Evolutionary conservation across 2,797 vertebrate species (phyloP).

Genomic region (Leucoraja ocellata): DNA sequence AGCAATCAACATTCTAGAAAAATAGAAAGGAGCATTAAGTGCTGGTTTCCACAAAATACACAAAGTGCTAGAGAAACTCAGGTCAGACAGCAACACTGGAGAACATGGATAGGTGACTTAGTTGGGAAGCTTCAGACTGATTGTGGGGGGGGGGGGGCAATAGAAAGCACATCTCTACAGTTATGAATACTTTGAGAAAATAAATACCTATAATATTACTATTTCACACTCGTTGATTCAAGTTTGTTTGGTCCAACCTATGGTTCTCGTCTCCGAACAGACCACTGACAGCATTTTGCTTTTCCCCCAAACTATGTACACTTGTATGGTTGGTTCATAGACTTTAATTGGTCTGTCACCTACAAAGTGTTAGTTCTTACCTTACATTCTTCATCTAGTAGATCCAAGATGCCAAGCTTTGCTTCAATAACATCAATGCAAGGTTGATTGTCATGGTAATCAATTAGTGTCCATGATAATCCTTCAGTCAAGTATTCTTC

Average conservation of each 20-base stretch:
- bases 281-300: not conserved
- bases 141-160: too few species aligned
- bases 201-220: not conserved
- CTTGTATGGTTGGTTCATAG: not conserved
- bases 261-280: not conserved
- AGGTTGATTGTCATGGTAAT: conserved; percentile 69
- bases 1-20: not conserved
- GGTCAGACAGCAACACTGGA: too few species aligned
- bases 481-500: conserved; percentile 69
- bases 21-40: not conserved
- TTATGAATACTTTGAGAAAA: not conserved
- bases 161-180: not conserved
- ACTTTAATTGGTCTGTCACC: not conserved
- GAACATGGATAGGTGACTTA: too few species aligned
- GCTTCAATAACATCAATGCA: conserved; percentile 68
- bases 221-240: not conserved
- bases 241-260: not conserved
- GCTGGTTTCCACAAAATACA: too few species aligned
- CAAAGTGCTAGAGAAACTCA: too few species aligned
- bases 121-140: too few species aligned
- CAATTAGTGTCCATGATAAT: conserved; percentile 66
- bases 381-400: conserved; percentile 70
- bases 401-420: conserved; percentile 63
- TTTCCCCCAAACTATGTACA: not conserved
- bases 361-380: conserved; percentile 43